phyloP scores from a whole-genome alignment of 2,888 invertebrate species.

The Nycteola revayana region DNA sequence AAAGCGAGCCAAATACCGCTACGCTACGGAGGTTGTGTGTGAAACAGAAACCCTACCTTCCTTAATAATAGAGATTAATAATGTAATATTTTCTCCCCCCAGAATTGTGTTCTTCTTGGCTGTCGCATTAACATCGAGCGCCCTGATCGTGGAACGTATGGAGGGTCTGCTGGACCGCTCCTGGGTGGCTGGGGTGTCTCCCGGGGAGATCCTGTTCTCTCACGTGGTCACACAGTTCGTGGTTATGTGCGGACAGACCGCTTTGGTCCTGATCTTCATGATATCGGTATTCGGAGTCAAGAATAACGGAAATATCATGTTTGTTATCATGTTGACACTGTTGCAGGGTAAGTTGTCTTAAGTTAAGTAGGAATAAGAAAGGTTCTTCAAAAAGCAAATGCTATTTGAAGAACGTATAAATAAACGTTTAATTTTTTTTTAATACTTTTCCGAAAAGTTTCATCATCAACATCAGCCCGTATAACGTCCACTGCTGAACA shows the following conservation, averaged over 20 bases:
- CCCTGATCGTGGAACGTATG: constrained; percentile 94
- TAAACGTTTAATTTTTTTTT: no score
- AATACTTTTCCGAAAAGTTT: no score
- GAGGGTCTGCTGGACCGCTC: constrained; percentile 95
- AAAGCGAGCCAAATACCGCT: no score
- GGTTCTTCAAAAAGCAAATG: no score
- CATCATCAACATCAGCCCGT: no score
- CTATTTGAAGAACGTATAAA: no score
- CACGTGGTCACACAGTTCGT: constrained; percentile 97
- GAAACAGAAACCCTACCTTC: no score
- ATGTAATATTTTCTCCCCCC: constrained; percentile 28
- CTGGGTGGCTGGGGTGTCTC: constrained; percentile 96
- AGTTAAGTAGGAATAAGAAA: no score
- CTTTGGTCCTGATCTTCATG: constrained; percentile 95
- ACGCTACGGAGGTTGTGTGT: no score
- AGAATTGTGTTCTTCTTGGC: constrained; percentile 98
- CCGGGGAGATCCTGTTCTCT: constrained; percentile 95
- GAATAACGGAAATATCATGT: constrained; percentile 92
- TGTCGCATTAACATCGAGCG: constrained; percentile 95
- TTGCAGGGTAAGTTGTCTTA: constrained; percentile 90
- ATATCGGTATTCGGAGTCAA: constrained; percentile 94
- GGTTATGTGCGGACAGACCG: constrained; percentile 96
- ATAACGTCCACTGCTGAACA: no score
- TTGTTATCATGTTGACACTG: constrained; percentile 92
- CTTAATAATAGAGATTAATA: no score